Evolutionary conservation across 2,888 invertebrate species (phyloP), one percentile per base, ranked within the genome.

Genomic region (Epicampocera succincta): DNA sequence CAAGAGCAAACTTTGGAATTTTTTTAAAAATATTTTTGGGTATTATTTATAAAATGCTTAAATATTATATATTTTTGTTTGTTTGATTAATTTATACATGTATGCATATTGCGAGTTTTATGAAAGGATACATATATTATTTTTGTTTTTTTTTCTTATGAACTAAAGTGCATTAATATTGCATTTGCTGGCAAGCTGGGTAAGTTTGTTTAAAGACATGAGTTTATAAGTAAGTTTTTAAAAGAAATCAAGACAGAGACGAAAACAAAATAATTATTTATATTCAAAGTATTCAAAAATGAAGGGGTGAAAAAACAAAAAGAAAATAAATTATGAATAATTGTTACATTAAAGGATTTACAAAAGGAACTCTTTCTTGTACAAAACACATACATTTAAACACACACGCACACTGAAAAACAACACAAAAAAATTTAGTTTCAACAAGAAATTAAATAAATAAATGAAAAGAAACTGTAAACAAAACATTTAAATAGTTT

Each of bases 301-400:
- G n/a, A n/a, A n/a, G n/a, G n/a, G n/a, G n/a, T n/a, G n/a, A n/a
- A n/a, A n/a, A 80, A 15, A 60, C 44, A 71, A 78, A 71, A 21
- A 40, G 11, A 54, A 76, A 80, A 44, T n/a, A 33, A 38, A 38
- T 11, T 21, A 19, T 25, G 4, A 17, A 40, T 48, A 44, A 44
- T 65, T 50, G 6, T 58, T 58, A 58, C 29, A 77, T 71, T 65
- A 9, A 66, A 66, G 58, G 72, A 60, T n/a, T 44, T 65, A 66
- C 19, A 42, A 40, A 66, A 56, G 60, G 33, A 33, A 5, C n/a
- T 56, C 8, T 33, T 54, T 44, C 13, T 73, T 73, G 13, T 40
- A 77, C 58, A 52, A 78, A 58, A 78, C 54, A 44, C 71, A 75
- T 63, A 68, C 48, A 61, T 71, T 61, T 13, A 54, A n/a, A 54